These are phyloP conservation scores for Drosophila gunungcola DNA, from an alignment of 1,140 invertebrate species.

Conservation along the genomic window DNA sequence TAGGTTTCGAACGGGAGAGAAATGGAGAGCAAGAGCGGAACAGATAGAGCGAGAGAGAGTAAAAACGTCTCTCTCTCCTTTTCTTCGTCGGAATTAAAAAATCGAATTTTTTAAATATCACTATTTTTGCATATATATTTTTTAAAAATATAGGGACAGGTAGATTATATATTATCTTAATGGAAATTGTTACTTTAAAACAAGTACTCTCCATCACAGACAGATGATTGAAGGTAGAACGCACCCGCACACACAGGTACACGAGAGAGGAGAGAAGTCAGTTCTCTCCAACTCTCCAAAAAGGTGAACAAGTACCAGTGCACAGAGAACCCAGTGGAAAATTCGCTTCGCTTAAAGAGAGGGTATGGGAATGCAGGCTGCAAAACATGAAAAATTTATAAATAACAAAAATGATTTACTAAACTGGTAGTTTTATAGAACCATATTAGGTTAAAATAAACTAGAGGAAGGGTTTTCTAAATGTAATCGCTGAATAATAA, in stretches of 20 bases:
- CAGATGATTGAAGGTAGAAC: constrained; percentile 3
- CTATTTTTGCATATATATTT: background rate
- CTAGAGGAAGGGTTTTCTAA: no score
- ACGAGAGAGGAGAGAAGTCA: constrained; percentile 2
- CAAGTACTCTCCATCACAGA: constrained; percentile 4
- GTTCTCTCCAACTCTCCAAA: constrained; percentile 39
- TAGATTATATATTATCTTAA: background rate
- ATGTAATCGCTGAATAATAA: no score
- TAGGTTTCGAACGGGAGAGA: background rate
- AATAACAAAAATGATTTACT: no score
- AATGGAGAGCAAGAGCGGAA: no score
- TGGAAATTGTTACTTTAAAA: background rate
- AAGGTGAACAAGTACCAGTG: constrained; percentile 44
- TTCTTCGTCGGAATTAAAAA: constrained; percentile 1
- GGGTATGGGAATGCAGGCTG: background rate
- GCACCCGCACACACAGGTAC: constrained; percentile 50
- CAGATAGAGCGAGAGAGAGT: no score
- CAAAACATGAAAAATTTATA: no score
- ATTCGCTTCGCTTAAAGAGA: constrained; percentile 5
- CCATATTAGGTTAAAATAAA: no score
- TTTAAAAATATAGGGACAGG: background rate
- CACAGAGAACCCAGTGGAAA: constrained; percentile 46
- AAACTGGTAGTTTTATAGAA: no score
- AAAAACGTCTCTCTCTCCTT: background rate
- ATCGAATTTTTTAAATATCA: background rate